Percentiles rank a stretch among this genome's conserved stretches.
Conservation (phyloP, 37 sponge, comb jelly and placozoan species). For the Mnemiopsis leidyi region DNA sequence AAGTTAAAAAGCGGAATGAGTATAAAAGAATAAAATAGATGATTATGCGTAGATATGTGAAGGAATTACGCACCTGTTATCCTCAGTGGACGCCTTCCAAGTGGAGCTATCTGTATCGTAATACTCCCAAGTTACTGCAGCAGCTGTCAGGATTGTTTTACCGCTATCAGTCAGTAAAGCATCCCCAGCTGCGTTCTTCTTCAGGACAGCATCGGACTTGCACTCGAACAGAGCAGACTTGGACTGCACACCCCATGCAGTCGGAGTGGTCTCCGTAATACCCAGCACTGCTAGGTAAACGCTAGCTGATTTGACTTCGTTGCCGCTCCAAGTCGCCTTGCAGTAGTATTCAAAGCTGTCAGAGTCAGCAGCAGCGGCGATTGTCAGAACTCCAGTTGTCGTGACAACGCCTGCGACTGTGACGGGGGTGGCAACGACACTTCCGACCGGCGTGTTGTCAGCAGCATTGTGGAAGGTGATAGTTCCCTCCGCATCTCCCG, state of each 20-base stretch:
- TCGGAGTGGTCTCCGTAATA: background rate
- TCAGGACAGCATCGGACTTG: background rate
- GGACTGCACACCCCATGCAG: background rate
- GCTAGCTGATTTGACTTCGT: background rate
- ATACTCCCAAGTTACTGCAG: background rate
- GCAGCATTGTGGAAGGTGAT: background rate
- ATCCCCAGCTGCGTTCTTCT: background rate
- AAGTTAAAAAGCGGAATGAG: too few species aligned
- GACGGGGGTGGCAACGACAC: background rate
- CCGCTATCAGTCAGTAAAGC: background rate
- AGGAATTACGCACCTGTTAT: background rate
- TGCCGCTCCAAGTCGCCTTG: background rate
- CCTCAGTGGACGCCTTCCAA: background rate
- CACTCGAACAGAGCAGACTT: background rate
- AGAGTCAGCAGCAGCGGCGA: background rate
- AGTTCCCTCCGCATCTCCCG: background rate
- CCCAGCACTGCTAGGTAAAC: background rate
- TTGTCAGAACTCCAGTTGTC: slow-evolving; percentile 1
- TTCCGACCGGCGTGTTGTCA: background rate
- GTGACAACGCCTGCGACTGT: background rate
- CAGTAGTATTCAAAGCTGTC: background rate
- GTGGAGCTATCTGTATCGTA: background rate
- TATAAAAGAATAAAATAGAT: too few species aligned
- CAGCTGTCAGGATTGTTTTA: background rate
- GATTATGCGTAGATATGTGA: too few species aligned